Evolutionary conservation across 2,888 invertebrate species (phyloP), one percentile per base, ranked within the genome.

Genomic region (Lochmaea capreae): DNA sequence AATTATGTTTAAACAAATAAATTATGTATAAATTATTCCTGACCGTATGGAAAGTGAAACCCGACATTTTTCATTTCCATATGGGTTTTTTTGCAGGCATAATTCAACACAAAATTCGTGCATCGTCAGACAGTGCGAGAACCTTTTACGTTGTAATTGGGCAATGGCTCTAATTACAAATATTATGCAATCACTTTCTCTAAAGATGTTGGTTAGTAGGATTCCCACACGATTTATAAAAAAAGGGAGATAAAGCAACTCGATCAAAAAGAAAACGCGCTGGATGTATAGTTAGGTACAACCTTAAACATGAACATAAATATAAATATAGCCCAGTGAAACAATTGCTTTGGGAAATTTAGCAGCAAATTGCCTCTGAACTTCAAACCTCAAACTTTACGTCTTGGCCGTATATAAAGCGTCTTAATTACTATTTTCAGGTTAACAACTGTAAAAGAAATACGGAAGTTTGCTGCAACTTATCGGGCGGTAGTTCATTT

Each of bases 381-480:
- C 8, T 39, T 39, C 33, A 39, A 39, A 8, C 33, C 33, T 39
- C 8, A 39, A 39, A 39, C 33, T 39, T 39, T 1, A 9, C 33
- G 8, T 9, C 33, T 39, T 39, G 33, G 33, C 6, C 6, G 5
- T 9, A 39, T 39, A 22, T 22, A 22, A 46, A 12, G 14, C 11
- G 46, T 14, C 11, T 46, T 14, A 33, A 14, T 22, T 18, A 58
- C 58, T 18, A 26, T 59, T 59, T 59, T 59, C 33, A 59, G 33
- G 26, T 14, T 14, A 59, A 59, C 26, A 59, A 33, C 65, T 79
- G 79, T 70, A 68, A 78, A 33, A 66, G 33, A 52, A 72, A 78
- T 49, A 74, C 72, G 11, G 81, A 84, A 78, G 78, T 78, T 58
- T 84, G 84, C 71, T 84, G 84, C 72, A 75, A 77, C 26, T 65